Percentiles rank a stretch among this genome's conserved stretches.
These are phyloP conservation scores for Istiophorus platypterus DNA, from an alignment of 2,113 vertebrate genomes.

Conservation along the genomic window DNA sequence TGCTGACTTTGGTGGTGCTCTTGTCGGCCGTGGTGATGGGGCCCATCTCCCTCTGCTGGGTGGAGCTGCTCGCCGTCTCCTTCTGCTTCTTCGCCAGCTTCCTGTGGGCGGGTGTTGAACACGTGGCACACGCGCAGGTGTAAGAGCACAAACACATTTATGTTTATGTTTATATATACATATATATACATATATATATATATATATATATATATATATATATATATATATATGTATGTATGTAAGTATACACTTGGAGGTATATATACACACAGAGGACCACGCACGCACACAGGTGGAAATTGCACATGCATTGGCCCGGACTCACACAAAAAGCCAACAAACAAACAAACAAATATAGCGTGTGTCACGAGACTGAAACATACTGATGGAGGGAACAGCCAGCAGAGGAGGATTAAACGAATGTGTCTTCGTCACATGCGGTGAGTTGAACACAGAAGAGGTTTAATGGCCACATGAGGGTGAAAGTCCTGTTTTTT, in stretches of 20 bases:
- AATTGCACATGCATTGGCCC: not conserved
- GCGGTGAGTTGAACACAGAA: conserved; percentile 8
- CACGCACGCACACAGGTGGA: not conserved
- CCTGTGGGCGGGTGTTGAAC: conserved; percentile 78
- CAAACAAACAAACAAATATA: conserved; percentile 2
- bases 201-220: too few relatives aligned
- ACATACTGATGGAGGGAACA: not conserved
- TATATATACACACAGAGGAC: not conserved
- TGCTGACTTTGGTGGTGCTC: conserved; percentile 91
- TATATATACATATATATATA: too few relatives aligned
- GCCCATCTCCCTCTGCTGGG: conserved; percentile 97
- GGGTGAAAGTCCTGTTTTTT: not conserved
- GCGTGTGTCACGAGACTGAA: not conserved
- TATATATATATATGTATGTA: too few relatives aligned
- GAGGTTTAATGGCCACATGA: not conserved
- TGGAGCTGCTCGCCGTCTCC: conserved; percentile 94
- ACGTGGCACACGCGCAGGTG: not conserved
- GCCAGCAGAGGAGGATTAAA: not conserved
- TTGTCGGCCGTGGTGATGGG: conserved; percentile 91
- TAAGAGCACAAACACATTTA: not conserved
- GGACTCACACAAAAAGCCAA: too few relatives aligned
- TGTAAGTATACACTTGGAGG: too few relatives aligned
- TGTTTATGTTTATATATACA: too few relatives aligned
- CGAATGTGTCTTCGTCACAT: not conserved
- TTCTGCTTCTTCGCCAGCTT: conserved; percentile 99